A percentile compares a stretch with the other conserved stretches of the same genome.
phyloP scores from a whole-genome alignment of 2,888 invertebrate species.

The Dendrolimus pini region DNA sequence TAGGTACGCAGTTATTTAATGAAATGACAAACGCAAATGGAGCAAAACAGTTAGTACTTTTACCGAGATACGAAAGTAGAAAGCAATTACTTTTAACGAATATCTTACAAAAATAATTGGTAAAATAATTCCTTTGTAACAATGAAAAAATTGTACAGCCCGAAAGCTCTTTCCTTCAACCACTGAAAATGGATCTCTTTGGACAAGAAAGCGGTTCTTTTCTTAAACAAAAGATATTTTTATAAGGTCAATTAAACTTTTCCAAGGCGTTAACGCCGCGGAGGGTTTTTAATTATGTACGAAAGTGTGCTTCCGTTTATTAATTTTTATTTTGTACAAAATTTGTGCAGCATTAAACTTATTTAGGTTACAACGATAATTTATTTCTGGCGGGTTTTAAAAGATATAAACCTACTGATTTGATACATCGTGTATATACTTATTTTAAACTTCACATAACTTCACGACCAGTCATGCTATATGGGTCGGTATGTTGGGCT shows the following conservation, averaged over 20 bases:
- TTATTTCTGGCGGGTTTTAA: too few relatives aligned
- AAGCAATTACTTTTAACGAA: conserved; percentile 20
- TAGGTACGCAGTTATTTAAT: too few relatives aligned
- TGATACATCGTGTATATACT: too few relatives aligned
- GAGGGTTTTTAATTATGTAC: conserved; percentile 20
- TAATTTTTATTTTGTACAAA: conserved; percentile 10
- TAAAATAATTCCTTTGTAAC: conserved; percentile 38
- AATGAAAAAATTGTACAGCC: conserved; percentile 28
- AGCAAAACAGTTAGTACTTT: neutral
- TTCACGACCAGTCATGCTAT: too few relatives aligned
- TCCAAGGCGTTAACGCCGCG: conserved; percentile 30
- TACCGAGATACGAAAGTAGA: neutral
- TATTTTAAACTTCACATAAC: too few relatives aligned
- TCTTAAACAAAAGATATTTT: conserved; percentile 48
- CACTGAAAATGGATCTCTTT: conserved; percentile 22
- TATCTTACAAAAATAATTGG: conserved; percentile 30
- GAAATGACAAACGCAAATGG: neutral
- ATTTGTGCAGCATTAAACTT: neutral
- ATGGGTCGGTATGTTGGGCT: too few relatives aligned
- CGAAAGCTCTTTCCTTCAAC: conserved; percentile 22
- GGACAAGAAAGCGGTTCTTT: conserved; percentile 27
- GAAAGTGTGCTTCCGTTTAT: neutral
- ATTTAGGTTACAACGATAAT: too few relatives aligned
- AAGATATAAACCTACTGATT: too few relatives aligned
- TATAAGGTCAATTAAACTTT: conserved; percentile 55